Conservation (phyloP, 2,888 invertebrate species). For the Cyclophora punctaria region DNA sequence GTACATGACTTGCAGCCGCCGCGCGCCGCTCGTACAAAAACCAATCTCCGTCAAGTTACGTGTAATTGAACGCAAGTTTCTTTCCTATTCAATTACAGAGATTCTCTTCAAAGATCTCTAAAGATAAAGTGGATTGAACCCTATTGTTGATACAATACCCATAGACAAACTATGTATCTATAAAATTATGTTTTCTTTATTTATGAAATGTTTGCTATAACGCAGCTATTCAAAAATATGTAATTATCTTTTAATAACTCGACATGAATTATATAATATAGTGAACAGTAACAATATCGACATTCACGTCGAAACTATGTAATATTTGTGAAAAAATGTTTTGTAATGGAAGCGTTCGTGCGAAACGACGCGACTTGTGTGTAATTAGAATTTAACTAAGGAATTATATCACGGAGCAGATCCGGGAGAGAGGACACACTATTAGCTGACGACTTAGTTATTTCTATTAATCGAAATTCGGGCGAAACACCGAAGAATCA, state of each 20-base stretch:
- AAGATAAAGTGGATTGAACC: too few relatives aligned
- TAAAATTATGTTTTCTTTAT: too few relatives aligned
- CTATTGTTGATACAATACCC: too few relatives aligned
- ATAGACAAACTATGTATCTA: too few relatives aligned
- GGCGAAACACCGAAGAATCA: too few relatives aligned
- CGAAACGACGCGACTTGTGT: constrained; percentile 28
- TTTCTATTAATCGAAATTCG: too few relatives aligned
- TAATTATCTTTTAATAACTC: background rate
- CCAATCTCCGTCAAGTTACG: too few relatives aligned
- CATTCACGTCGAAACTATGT: constrained; percentile 1
- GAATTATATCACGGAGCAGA: constrained; percentile 20
- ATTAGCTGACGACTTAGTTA: too few relatives aligned
- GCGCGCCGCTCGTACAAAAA: too few relatives aligned
- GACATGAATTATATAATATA: constrained; percentile 1
- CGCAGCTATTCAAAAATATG: background rate
- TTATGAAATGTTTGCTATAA: background rate
- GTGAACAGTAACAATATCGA: constrained; percentile 13
- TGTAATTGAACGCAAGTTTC: background rate
- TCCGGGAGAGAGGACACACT: constrained; percentile 29
- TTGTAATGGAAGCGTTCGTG: constrained; percentile 30
- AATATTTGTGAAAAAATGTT: constrained; percentile 6
- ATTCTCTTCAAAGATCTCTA: background rate
- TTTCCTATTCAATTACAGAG: background rate
- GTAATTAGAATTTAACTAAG: constrained; percentile 11
- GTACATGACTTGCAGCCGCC: too few relatives aligned